These are phyloP conservation scores for Acronicta psi DNA, from an alignment of 2,888 invertebrate genomes.

Conservation along the genomic window DNA sequence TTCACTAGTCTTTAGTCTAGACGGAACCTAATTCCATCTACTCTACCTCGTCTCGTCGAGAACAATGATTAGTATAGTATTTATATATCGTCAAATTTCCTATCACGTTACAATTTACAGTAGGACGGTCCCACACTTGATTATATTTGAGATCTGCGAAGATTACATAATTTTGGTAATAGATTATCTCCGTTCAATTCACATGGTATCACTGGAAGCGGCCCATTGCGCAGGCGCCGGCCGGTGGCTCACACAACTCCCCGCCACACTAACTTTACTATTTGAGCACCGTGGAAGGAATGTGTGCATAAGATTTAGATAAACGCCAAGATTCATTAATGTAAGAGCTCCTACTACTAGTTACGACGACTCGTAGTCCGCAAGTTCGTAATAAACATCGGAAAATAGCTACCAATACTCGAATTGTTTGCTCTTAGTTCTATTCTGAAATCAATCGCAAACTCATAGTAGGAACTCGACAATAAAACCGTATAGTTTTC, in stretches of 20 bases:
- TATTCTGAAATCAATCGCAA: constrained; percentile 23
- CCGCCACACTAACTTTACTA: constrained; percentile 70
- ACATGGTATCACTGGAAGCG: constrained; percentile 76
- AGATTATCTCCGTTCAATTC: constrained; percentile 73
- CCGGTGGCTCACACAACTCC: constrained; percentile 52
- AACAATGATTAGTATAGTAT: constrained; percentile 61
- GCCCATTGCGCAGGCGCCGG: constrained; percentile 56
- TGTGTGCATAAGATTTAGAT: constrained; percentile 86
- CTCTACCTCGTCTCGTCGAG: constrained; percentile 60
- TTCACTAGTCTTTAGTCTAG: constrained; percentile 82
- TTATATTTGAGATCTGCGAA: constrained; percentile 83
- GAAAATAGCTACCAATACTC: constrained; percentile 15
- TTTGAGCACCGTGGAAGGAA: constrained; percentile 93
- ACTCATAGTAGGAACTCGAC: constrained; percentile 51
- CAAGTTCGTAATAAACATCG: constrained; percentile 17
- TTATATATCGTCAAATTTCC: constrained; percentile 77
- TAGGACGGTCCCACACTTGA: constrained; percentile 88
- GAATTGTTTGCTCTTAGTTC: not conserved
- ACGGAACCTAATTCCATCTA: constrained; percentile 76
- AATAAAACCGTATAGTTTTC: constrained; percentile 70
- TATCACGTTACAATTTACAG: constrained; percentile 83
- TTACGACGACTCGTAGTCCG: constrained; percentile 4
- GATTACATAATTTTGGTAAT: constrained; percentile 76
- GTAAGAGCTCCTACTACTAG: constrained; percentile 45
- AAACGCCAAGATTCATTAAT: constrained; percentile 61